phyloP scores from a whole-genome alignment of 2,113 vertebrate genomes.

The Picathartes gymnocephalus region DNA sequence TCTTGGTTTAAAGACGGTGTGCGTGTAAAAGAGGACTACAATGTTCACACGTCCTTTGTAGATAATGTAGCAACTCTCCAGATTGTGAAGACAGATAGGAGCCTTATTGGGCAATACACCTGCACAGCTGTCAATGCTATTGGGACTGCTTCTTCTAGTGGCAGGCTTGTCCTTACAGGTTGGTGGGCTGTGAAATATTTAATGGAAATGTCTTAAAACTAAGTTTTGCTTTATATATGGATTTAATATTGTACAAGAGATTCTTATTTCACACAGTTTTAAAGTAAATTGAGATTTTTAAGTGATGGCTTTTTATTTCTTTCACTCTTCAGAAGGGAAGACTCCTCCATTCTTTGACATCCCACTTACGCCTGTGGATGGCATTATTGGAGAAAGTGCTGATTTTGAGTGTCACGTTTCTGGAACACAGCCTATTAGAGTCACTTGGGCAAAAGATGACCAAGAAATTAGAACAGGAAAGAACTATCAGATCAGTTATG shows the following conservation, averaged over 20 bases:
- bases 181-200: constrained; percentile 36
- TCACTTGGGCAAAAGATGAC: constrained; percentile 92
- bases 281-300: neutral
- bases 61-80: constrained; percentile 87
- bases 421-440: constrained; percentile 89
- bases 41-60: constrained; percentile 82
- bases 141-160: constrained; percentile 90
- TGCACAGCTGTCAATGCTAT: constrained; percentile 92
- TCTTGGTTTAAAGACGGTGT: constrained; percentile 90
- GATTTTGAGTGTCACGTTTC: constrained; percentile 91
- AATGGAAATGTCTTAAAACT: neutral
- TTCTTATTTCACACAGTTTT: neutral
- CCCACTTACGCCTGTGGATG: constrained; percentile 79
- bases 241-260: neutral
- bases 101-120: constrained; percentile 88
- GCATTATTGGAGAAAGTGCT: constrained; percentile 83
- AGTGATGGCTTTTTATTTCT: neutral
- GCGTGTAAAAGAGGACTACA: constrained; percentile 73
- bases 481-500: constrained; percentile 89
- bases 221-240: neutral
- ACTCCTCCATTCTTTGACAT: constrained; percentile 89
- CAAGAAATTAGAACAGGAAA: constrained; percentile 89
- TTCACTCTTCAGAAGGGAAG: constrained; percentile 82
- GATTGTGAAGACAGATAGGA: constrained; percentile 82
- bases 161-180: constrained; percentile 94